These are phyloP conservation scores for Diorhabda carinulata DNA, from an alignment of 1,140 invertebrate genomes.

Conservation along the genomic window DNA sequence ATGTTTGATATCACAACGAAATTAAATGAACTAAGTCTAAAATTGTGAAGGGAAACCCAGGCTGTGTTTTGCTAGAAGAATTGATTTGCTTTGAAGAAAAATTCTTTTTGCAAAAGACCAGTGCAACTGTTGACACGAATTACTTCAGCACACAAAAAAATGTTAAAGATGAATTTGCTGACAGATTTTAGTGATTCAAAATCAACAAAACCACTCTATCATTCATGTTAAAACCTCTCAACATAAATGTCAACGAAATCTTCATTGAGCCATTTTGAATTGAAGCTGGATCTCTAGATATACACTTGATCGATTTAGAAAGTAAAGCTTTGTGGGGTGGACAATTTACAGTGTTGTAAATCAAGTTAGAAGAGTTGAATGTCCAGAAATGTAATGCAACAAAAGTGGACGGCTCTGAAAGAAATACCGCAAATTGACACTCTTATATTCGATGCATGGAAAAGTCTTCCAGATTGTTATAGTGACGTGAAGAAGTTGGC, in stretches of 20 bases:
- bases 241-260: constrained; percentile 34
- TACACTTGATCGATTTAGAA: not conserved
- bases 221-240: constrained; percentile 29
- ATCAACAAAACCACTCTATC: constrained; percentile 34
- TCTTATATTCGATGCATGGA: constrained; percentile 34
- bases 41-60: constrained; percentile 36
- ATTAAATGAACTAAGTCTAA: constrained; percentile 41
- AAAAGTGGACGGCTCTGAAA: too few species aligned
- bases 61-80: constrained; percentile 18
- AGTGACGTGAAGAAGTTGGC: constrained; percentile 32
- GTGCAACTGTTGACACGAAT: not conserved
- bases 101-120: constrained; percentile 27
- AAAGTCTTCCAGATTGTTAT: constrained; percentile 35
- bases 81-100: constrained; percentile 40
- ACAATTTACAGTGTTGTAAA: constrained; percentile 22
- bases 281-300: constrained; percentile 23
- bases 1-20: constrained; percentile 38
- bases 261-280: constrained; percentile 31
- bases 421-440: constrained; percentile 28
- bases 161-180: too few species aligned
- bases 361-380: constrained; percentile 35
- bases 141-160: constrained; percentile 15
- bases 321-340: not conserved
- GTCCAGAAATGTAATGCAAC: constrained; percentile 18
- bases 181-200: constrained; percentile 28